Evolutionary conservation across 92 coral and sea anemone genomes (phyloP), one percentile per base, ranked within the genome.

Genomic region (Palythoa grandis): DNA sequence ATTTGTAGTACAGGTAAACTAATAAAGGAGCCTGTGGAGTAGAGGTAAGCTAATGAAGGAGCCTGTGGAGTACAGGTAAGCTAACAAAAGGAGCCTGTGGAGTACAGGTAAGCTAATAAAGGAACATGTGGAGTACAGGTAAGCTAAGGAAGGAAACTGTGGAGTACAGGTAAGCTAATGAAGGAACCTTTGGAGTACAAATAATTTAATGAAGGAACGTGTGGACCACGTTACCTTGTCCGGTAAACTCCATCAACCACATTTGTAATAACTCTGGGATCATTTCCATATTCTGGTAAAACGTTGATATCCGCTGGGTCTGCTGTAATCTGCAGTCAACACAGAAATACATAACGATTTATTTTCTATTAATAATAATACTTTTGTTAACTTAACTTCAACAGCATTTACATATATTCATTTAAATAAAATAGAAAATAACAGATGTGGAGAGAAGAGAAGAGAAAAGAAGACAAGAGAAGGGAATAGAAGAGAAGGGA

Each of bases 181-280:
- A 24, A 39, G 20, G 7, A 71, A 71, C 52, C 52, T 22, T 7
- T 23, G 11, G 15, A 22, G 24, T 3, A 67, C 8, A 23, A 29
- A 29, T 29, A 29, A 1, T 29, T 0, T 29, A 29, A 29, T 29
- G 35, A 29, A 29, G 35, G 35, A 29, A 1, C 35, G 1, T 1
- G 38, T 17, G 70, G 43, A 78, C 23, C 4, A 6, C 29, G 79
- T 47, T 86, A 96, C 98, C 98, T 97, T 80, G 99, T 97, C 76
- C 98, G 92, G 79, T 88, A 97, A 24, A 97, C 96, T 69, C 99
- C 99, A 74, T 97, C 99, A n/a, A 95, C 88, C 2, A 97, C 94
- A 84, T 97, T 97, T 15, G 98, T 93, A 43, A 92, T 96, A n/a
- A 97, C 89, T 89, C 99, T 91, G 24, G 99, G 99, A 67, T 97